These are phyloP conservation scores for Darevskia mixta DNA, from an alignment of 2,797 vertebrate genomes.

Conservation along the genomic window DNA sequence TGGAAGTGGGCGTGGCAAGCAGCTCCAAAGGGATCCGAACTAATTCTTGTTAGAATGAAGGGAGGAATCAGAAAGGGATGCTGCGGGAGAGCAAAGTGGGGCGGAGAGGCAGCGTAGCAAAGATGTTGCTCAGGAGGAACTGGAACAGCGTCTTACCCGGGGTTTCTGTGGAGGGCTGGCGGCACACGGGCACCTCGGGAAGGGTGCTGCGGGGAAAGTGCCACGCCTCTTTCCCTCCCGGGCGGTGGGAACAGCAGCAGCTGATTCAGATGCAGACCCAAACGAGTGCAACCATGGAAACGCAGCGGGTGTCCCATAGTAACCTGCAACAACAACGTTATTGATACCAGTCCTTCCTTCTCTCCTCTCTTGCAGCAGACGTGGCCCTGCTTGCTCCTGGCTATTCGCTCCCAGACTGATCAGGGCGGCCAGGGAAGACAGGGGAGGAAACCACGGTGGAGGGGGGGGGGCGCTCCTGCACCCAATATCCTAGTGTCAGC, in stretches of 20 bases:
- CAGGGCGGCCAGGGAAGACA: not conserved
- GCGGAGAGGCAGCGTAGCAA: too few species aligned
- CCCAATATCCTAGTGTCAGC: not conserved
- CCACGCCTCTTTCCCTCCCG: not conserved
- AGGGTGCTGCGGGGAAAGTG: not conserved
- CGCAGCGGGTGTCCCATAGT: conserved; percentile 61
- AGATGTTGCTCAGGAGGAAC: not conserved
- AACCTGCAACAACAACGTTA: conserved; percentile 53
- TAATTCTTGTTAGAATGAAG: too few species aligned
- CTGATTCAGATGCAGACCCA: not conserved
- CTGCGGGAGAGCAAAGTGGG: too few species aligned
- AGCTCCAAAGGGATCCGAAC: not conserved
- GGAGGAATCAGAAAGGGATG: not conserved
- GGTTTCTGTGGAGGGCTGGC: not conserved
- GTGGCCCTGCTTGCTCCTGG: conserved; percentile 19
- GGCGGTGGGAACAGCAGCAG: not conserved
- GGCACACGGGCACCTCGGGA: not conserved
- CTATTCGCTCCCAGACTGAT: not conserved
- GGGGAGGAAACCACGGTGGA: conserved; percentile 17
- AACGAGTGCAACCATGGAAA: conserved; percentile 67
- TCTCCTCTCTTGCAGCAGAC: conserved; percentile 38
- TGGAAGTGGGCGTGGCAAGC: not conserved
- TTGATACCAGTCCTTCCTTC: conserved; percentile 27
- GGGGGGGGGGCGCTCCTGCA: not conserved
- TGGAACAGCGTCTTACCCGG: too few species aligned